Percentiles rank a stretch among this genome's conserved stretches.
phyloP scores from a whole-genome alignment of 2,113 vertebrate species.

The Cnemophilus loriae region DNA sequence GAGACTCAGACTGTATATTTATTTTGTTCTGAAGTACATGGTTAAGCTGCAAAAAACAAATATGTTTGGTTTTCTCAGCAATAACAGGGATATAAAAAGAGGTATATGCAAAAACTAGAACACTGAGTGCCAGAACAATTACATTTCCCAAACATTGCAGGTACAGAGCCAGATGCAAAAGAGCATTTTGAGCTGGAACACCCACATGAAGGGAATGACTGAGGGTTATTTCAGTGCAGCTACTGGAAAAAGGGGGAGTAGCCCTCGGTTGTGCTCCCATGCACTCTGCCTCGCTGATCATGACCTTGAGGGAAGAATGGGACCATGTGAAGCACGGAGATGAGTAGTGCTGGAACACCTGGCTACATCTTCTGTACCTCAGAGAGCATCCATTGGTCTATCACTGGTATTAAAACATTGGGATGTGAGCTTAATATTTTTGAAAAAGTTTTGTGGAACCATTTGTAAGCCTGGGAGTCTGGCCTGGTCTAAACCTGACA shows the following conservation, averaged over 20 bases:
- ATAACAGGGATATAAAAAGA: background rate
- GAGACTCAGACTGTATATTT: background rate
- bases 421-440: background rate
- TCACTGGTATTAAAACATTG: background rate
- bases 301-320: background rate
- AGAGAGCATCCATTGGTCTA: background rate
- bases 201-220: background rate
- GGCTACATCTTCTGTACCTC: background rate
- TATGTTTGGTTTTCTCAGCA: constrained; percentile 17
- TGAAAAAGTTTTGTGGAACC: background rate
- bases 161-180: background rate
- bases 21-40: background rate
- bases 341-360: background rate
- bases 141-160: background rate
- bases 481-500: background rate
- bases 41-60: background rate
- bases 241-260: background rate
- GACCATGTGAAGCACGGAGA: background rate
- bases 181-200: background rate
- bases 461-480: background rate
- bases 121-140: background rate
- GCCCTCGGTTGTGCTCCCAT: background rate
- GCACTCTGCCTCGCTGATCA: background rate
- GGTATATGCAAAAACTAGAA: background rate
- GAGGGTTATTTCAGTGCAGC: background rate